phyloP scores from a whole-genome alignment of 2,888 invertebrate species.

The Octonoba sinensis region DNA sequence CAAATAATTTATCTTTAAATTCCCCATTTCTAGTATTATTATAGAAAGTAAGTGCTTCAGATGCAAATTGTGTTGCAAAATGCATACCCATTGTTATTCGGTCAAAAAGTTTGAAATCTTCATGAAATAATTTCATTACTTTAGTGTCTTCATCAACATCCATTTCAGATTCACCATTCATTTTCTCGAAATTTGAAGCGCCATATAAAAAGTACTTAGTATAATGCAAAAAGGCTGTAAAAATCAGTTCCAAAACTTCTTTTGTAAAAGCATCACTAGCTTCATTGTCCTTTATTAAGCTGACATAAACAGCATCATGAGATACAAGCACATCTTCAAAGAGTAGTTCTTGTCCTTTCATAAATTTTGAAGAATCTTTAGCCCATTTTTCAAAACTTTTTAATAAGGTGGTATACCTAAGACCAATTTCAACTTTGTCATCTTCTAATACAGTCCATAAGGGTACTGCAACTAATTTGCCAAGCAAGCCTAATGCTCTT shows the following conservation, averaged over 20 bases:
- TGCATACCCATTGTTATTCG: constrained; percentile 51
- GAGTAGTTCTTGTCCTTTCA: constrained; percentile 58
- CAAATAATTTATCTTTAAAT: constrained; percentile 49
- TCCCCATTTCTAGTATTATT: constrained; percentile 53
- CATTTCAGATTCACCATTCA: constrained; percentile 41
- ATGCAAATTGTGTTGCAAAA: constrained; percentile 44
- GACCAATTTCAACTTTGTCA: constrained; percentile 45
- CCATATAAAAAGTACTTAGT: constrained; percentile 37
- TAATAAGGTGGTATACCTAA: constrained; percentile 36
- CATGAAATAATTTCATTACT: constrained; percentile 16
- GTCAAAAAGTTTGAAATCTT: constrained; percentile 55
- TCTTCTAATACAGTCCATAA: constrained; percentile 60
- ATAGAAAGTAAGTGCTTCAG: constrained; percentile 44
- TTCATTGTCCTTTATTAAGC: constrained; percentile 59
- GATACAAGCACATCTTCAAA: constrained; percentile 62
- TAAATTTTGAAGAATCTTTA: constrained; percentile 59
- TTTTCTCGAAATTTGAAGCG: constrained; percentile 12
- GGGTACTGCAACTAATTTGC: constrained; percentile 54
- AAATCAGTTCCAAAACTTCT: constrained; percentile 49
- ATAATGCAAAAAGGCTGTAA: constrained; percentile 52
- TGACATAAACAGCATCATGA: constrained; percentile 61
- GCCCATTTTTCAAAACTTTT: constrained; percentile 51
- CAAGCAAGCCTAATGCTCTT: constrained; percentile 46
- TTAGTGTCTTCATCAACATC: constrained; percentile 16
- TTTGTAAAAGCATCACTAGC: constrained; percentile 51